Base-by-base conservation (phyloP, 2,113 vertebrate species). In the Lutjanus erythropterus region DNA sequence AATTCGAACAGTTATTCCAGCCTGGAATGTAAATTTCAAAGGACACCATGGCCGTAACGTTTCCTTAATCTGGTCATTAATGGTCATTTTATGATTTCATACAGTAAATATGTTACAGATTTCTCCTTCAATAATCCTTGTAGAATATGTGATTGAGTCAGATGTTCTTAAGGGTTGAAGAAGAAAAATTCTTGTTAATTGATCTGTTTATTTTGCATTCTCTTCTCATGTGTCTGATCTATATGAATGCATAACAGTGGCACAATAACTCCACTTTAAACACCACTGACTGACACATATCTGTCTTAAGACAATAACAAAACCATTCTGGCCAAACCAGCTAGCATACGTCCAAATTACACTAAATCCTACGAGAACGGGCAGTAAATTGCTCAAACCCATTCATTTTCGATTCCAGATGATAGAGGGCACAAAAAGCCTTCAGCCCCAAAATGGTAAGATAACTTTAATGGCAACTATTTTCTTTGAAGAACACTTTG, bases 391-490 rank as follows among this genome's bases (percentile, higher is more conserved):
- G 72, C 84, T 88, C 88, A 91, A 29, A 81, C 79, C 41, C 23
- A 39, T 78, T 85, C 85, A 92, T 88, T 46, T 88, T 72, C 90
- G 90, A 90, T 92, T 92, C 69, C 79, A 68, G 55, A 72, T 93
- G 93, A 92, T 71, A 60, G 85, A 91, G 83, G 80, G 86, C 80
- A 88, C 84, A 87, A 93, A 91, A 92, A 81, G 82, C 81, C 90
- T 91, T 90, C 88, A 91, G 53, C 35, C 29, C 55, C 29, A 60
- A 83, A 91, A 84, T 52, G 81, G 75, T 71, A 60, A 85, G 50
- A 85, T 78, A 46, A 83, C 75, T 85, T 83, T 92, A 90, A 92
- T 91, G 67, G 74, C 33, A 65, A 74, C 78, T 39, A 90, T 86
- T 91, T 91, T 86, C 85, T 86, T 53, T 62, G 82, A 92, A 79